Base-by-base conservation (phyloP, 1,140 invertebrate species). In the Ooceraea biroi region DNA sequence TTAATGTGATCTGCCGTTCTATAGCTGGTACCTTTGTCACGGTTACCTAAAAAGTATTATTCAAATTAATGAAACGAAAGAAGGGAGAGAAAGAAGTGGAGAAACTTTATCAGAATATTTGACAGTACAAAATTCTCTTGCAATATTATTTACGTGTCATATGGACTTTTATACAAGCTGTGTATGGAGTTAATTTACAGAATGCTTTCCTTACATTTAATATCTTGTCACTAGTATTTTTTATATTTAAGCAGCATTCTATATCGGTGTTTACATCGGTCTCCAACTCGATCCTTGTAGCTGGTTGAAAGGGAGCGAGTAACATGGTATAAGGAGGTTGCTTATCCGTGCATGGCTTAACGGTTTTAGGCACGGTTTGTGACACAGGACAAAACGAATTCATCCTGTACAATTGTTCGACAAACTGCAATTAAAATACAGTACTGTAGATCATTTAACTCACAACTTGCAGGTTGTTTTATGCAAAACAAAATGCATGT, bases 1-100 rank as follows among this genome's bases (percentile, higher is more conserved):
- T 96, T 1, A 96, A 89, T 14, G 91, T 83, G 12, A 97, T 89
- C 61, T 94, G 92, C 73, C 96, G 88, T 27, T 97, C 96, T 76
- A 93, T 91, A 41, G 95, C 95, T 17, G 96, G 92, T 25, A 91
- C 61, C 90, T 96, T 96, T 14, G 93, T 95, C 25, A 97, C 91
- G 55, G 91, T 95, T 80, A 97, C 94, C 97, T 83, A 12, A 80
- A 57, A 80, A 30, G 44, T 5, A 80, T 44, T 14, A 17, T 46
- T 58, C 44, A 55, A 78, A 41, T 2, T 25, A 65, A 41, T 36
- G 25, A 71, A 63, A 52, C 61, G 55, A 72, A 41, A 58, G 11
- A 17, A n/a, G 46, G 61, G 55, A 66, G 25, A 58, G 11, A 17
- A 14, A n/a, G 73, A 58, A n/a, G n/a, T n/a, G n/a, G n/a, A n/a